Evolutionary conservation across 2,888 invertebrate species (phyloP), one percentile per base, ranked within the genome.

Genomic region (Idaea straminata): DNA sequence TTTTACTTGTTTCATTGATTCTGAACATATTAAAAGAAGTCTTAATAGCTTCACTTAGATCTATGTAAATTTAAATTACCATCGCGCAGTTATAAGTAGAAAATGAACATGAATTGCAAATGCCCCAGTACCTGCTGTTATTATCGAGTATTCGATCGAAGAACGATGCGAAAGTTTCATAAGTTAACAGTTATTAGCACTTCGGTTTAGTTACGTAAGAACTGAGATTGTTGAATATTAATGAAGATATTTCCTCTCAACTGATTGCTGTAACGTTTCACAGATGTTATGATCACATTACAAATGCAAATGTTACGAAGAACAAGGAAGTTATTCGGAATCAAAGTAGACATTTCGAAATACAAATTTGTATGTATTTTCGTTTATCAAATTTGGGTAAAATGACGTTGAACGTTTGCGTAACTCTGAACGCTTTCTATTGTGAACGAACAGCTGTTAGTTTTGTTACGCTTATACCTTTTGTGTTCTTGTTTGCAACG

Each of bases 381-480:
- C 47, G 47, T 47, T 47, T 47, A 47, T 47, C 47, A 47, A 47
- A 47, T 82, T 86, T 86, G 84, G 80, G 86, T 87, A 84, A 86
- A 87, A 83, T 82, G 68, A 77, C 74, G 76, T 65, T 72, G 74
- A 73, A 73, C 73, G 79, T 83, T 89, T 89, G 84, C 87, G 89
- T 90, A 89, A 91, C 82, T 74, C 79, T 74, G 74, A 80, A 81
- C 80, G 76, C 86, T 88, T 85, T 87, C 88, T 85, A 89, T 92
- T 92, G 90, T 91, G 77, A 81, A 77, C 73, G 78, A 83, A 82
- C 87, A 87, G 88, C 87, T 90, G 91, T 86, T 81, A 75, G 80
- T 81, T 81, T 74, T 66, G 87, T 87, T 88, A 86, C 85, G 85
- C 81, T 77, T 73, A 65, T 80, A 76, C 83, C 75, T 86, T 90